phyloP scores from a whole-genome alignment of 2,888 invertebrate species.

The Brachypalpus laphriformis region DNA sequence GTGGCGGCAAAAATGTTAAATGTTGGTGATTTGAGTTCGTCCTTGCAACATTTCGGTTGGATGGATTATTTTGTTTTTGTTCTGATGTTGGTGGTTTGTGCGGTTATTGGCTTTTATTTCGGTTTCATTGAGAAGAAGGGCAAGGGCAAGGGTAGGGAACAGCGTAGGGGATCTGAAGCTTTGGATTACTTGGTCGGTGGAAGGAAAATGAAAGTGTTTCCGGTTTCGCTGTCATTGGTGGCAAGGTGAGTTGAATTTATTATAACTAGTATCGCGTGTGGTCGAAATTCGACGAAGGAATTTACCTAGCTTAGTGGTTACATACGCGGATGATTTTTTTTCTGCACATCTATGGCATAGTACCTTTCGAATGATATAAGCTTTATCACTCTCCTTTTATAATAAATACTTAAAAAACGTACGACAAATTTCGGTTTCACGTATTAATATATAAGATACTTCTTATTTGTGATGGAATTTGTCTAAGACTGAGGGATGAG shows the following conservation, averaged over 20 bases:
- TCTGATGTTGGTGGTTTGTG: conserved; percentile 90
- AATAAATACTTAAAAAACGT: too few species aligned
- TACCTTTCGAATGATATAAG: too few species aligned
- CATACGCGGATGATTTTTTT: too few species aligned
- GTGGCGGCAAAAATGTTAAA: conserved; percentile 76
- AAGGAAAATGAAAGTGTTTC: conserved; percentile 91
- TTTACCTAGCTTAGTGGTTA: too few species aligned
- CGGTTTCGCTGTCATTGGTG: conserved; percentile 92
- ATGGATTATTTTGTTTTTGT: conserved; percentile 91
- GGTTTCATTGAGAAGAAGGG: conserved; percentile 87
- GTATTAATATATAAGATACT: too few species aligned
- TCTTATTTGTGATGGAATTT: too few species aligned
- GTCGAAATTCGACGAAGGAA: too few species aligned
- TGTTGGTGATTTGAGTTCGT: conserved; percentile 81
- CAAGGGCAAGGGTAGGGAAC: conserved; percentile 74
- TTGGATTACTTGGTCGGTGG: conserved; percentile 92
- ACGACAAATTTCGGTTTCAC: too few species aligned
- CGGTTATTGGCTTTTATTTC: conserved; percentile 91
- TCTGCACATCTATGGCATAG: too few species aligned
- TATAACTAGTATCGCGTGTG: background rate
- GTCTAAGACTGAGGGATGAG: too few species aligned
- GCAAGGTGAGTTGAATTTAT: conserved; percentile 86
- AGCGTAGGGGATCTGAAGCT: conserved; percentile 80
- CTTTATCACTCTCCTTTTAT: too few species aligned
- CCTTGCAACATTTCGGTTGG: conserved; percentile 87